Evolutionary conservation across 1,140 invertebrate species (phyloP).

Genomic region (Microplitis demolitor): DNA sequence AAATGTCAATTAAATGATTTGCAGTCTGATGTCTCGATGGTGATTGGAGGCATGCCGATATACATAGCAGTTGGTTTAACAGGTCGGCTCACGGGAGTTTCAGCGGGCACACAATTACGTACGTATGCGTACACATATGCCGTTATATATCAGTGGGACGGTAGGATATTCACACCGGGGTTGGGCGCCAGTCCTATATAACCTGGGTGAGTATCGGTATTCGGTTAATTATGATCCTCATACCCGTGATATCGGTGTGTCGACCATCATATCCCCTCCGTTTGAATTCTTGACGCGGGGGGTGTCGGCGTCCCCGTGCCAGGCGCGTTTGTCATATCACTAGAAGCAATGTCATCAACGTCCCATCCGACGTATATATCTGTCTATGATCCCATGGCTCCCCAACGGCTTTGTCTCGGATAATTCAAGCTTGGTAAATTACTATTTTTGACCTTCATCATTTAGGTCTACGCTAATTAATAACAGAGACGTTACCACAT

Average conservation of each 20-base stretch:
- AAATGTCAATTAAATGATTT: too few relatives aligned
- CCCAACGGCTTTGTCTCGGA: slow-evolving; percentile 31
- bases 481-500: too few relatives aligned
- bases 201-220: slow-evolving; percentile 57
- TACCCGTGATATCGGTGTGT: neutral
- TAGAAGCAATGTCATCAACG: slow-evolving; percentile 56
- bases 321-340: slow-evolving; percentile 59
- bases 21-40: neutral
- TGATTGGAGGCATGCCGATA: slow-evolving; percentile 12
- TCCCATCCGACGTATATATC: slow-evolving; percentile 33
- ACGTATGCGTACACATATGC: slow-evolving; percentile 43
- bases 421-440: slow-evolving; percentile 25
- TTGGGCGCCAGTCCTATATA: slow-evolving; percentile 31
- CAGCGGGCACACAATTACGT: slow-evolving; percentile 29
- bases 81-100: slow-evolving; percentile 20
- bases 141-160: slow-evolving; percentile 33
- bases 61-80: slow-evolving; percentile 23
- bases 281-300: slow-evolving; percentile 62
- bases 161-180: neutral
- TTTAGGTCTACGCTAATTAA: too few relatives aligned
- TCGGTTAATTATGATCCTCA: slow-evolving; percentile 60
- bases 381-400: slow-evolving; percentile 36
- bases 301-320: slow-evolving; percentile 56
- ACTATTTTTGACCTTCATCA: too few relatives aligned
- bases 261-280: slow-evolving; percentile 17